Evolutionary conservation across 2,888 invertebrate species (phyloP).

Genomic region (Atethmia centrago): DNA sequence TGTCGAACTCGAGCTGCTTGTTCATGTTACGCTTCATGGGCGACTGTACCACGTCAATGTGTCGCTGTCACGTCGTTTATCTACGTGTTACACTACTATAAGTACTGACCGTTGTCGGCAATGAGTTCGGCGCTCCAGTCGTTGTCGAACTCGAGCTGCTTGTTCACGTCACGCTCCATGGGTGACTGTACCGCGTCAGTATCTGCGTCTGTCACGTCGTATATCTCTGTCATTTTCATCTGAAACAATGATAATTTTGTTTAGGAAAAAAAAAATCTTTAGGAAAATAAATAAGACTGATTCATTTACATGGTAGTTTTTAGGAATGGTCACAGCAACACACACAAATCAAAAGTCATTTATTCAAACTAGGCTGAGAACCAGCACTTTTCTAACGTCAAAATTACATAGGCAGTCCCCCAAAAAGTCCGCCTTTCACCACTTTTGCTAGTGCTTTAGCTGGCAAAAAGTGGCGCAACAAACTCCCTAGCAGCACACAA

Average conservation of each 20-base stretch:
- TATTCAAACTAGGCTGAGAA: too few relatives aligned
- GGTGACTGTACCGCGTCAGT: slow-evolving; percentile 91
- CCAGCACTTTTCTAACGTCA: too few relatives aligned
- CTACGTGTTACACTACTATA: slow-evolving; percentile 9
- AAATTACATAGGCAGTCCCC: too few relatives aligned
- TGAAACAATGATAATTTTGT: slow-evolving; percentile 70
- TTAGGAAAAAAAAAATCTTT: not conserved
- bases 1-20: slow-evolving; percentile 92
- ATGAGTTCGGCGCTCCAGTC: slow-evolving; percentile 91
- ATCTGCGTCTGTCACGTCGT: slow-evolving; percentile 89
- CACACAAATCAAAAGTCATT: too few relatives aligned
- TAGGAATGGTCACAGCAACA: not conserved
- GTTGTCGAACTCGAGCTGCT: slow-evolving; percentile 92
- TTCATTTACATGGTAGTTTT: not conserved
- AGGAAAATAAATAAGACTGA: not conserved
- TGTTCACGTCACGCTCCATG: slow-evolving; percentile 91
- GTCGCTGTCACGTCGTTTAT: too few relatives aligned
- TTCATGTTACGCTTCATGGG: slow-evolving; percentile 91
- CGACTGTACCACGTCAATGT: slow-evolving; percentile 92
- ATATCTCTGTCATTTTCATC: slow-evolving; percentile 97
- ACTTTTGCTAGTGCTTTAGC: too few relatives aligned
- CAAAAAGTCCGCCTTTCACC: too few relatives aligned
- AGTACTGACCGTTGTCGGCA: slow-evolving; percentile 75
- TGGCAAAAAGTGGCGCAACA: too few relatives aligned
- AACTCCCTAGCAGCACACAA: too few relatives aligned